Conservation (phyloP, 2,797 vertebrate genomes). For the Enteromius mattozi region DNA sequence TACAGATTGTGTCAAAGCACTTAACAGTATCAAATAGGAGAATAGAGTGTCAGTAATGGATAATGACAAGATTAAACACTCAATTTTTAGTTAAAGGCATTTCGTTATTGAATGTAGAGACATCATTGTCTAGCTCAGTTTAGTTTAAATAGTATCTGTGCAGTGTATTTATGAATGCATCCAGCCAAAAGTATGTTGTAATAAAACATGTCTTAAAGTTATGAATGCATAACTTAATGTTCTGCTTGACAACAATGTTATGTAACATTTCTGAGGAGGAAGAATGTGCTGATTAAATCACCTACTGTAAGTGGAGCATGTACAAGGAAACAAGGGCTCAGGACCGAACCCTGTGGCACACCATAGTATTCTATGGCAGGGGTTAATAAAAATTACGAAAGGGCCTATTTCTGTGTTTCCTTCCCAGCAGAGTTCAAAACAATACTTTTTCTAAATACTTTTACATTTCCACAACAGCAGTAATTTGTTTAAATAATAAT, state of each 20-base stretch:
- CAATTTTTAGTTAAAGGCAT: too few relatives aligned
- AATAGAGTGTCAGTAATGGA: too few relatives aligned
- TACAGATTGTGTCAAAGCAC: too few relatives aligned
- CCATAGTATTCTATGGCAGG: not conserved
- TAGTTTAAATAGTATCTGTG: too few relatives aligned
- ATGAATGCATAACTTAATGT: not conserved
- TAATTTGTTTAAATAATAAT: not conserved
- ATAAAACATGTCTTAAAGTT: not conserved
- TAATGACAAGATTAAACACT: too few relatives aligned
- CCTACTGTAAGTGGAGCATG: not conserved
- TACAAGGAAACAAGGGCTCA: not conserved
- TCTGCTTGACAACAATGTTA: not conserved
- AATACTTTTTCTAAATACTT: not conserved
- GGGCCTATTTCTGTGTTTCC: not conserved
- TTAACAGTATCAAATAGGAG: too few relatives aligned
- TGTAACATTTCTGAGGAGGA: not conserved
- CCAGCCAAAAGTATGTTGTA: not conserved
- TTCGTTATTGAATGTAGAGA: too few relatives aligned
- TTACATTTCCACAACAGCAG: not conserved
- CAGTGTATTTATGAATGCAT: not conserved
- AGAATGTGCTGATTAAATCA: not conserved
- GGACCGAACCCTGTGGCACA: not conserved
- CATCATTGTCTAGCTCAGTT: too few relatives aligned
- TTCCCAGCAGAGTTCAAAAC: not conserved
- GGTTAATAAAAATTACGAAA: not conserved